Conservation (phyloP, 1,140 invertebrate species). For the Dufourea novaeangliae region DNA sequence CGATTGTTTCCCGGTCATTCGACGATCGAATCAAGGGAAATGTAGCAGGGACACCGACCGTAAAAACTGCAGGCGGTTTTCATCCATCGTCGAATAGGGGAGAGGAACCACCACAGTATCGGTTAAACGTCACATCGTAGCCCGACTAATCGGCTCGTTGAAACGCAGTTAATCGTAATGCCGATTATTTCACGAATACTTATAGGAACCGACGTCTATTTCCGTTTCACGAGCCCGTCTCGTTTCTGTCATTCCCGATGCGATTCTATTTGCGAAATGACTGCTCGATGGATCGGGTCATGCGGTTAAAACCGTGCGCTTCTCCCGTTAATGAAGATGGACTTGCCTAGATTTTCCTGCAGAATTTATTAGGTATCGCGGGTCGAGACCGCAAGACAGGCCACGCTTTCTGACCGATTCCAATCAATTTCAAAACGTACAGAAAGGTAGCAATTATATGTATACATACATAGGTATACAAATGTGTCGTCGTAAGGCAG, state of each 20-base stretch:
- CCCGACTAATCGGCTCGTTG: conserved; percentile 40
- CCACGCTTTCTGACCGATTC: too few relatives aligned
- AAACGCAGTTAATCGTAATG: conserved; percentile 49
- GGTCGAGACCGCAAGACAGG: too few relatives aligned
- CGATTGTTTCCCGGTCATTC: too few relatives aligned
- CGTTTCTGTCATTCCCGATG: conserved; percentile 59
- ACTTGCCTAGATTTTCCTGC: conserved; percentile 64
- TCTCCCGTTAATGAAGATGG: conserved; percentile 67
- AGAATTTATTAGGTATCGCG: conserved; percentile 55
- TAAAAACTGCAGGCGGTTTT: conserved; percentile 1
- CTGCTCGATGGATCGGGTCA: conserved; percentile 65
- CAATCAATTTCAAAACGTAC: too few relatives aligned
- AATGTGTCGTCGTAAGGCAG: too few relatives aligned
- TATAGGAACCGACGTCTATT: conserved; percentile 61
- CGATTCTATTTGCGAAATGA: conserved; percentile 62
- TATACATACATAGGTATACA: too few relatives aligned
- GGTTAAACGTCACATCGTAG: conserved; percentile 32
- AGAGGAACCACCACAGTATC: conserved; percentile 7
- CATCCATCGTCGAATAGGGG: neutral
- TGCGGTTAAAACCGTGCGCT: conserved; percentile 65
- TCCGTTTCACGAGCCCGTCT: conserved; percentile 61
- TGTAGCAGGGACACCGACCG: too few relatives aligned
- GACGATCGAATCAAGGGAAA: too few relatives aligned
- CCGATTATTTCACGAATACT: conserved; percentile 49
- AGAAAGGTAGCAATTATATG: too few relatives aligned